Base-by-base conservation (phyloP, 92 coral and sea anemone species). In the Epizoanthus stellaris region DNA sequence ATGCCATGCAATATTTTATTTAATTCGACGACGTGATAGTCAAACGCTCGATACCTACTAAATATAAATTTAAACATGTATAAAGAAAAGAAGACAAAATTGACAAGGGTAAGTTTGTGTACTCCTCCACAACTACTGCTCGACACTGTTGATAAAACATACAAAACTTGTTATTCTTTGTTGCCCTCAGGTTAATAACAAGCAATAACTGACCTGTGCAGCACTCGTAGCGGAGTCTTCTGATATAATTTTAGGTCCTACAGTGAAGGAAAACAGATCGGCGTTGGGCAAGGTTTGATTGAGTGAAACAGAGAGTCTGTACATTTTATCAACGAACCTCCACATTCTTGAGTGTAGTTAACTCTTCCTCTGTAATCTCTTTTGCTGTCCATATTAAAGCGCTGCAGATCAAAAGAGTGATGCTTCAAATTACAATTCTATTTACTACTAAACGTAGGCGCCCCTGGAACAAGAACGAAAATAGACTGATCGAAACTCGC, bases 151-250 rank as follows among this genome's bases (percentile, higher is more conserved):
- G 56, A 52, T 52, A 52, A 52, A 52, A 6, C 56, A 52, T 8
- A 34, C 67, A 3, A 63, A 43, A 15, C 56, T 6, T 5, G 72
- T 36, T 6, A 45, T 0, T 47, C 39, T 23, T 39, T 25, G 61
- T n/a, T 63, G 34, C 36, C 56, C 56, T 65, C 3, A 66, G 12
- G n/a, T 53, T 16, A 52, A 36, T 9, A 42, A 39, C 67, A n/a
- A 5, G 11, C 45, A 38, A 19, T n/a, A 15, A 61, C 17, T 81
- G 74, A 96, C 99, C 99, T 94, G 94, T 96, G 99, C 36, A 96
- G 84, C 5, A 96, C 99, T 75, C 99, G 80, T 14, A 96, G 76
- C 0, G 99, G 99, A 20, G 99, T 96, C 80, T 89, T 94, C 66
- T 96, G 99, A 43, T 79, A 67, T 43, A 96, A 81, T 80, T 73